phyloP scores from a whole-genome alignment of 2,888 invertebrate species.

The Sarcophaga caerulescens region DNA sequence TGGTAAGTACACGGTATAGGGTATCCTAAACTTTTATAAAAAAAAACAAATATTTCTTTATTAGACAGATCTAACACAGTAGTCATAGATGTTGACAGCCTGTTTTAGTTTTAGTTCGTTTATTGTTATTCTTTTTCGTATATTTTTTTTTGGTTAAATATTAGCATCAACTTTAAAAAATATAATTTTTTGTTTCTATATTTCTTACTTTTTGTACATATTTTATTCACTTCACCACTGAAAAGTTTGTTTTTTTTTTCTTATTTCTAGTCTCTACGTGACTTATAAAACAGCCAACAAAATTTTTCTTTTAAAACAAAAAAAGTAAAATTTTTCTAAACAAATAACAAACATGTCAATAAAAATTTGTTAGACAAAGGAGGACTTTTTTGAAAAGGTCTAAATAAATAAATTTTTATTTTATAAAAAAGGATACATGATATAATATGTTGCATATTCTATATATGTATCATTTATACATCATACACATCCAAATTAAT shows the following conservation, averaged over 20 bases:
- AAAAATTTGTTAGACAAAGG: slow-evolving; percentile 45
- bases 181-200: slow-evolving; percentile 6
- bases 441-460: neutral
- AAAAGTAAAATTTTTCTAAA: slow-evolving; percentile 8
- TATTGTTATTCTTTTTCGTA: slow-evolving; percentile 12
- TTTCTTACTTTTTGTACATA: slow-evolving; percentile 4
- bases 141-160: slow-evolving; percentile 5
- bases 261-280: slow-evolving; percentile 42
- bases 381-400: slow-evolving; percentile 10
- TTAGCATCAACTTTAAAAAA: slow-evolving; percentile 45
- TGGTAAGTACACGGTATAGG: neutral
- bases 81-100: slow-evolving; percentile 51
- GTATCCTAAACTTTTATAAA: too few species aligned
- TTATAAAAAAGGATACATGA: slow-evolving; percentile 6
- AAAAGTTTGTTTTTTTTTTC: slow-evolving; percentile 11
- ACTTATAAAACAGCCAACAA: slow-evolving; percentile 23
- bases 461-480: neutral
- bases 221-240: neutral
- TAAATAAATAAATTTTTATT: neutral
- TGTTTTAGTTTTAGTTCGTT: slow-evolving; percentile 22
- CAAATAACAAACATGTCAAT: slow-evolving; percentile 59
- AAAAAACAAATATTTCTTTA: too few species aligned
- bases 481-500: slow-evolving; percentile 11
- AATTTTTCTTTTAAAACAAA: neutral
- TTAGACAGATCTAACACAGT: slow-evolving; percentile 29